These are phyloP conservation scores for Girardinichthys multiradiatus DNA, from an alignment of 2,113 vertebrate genomes.

Conservation along the genomic window DNA sequence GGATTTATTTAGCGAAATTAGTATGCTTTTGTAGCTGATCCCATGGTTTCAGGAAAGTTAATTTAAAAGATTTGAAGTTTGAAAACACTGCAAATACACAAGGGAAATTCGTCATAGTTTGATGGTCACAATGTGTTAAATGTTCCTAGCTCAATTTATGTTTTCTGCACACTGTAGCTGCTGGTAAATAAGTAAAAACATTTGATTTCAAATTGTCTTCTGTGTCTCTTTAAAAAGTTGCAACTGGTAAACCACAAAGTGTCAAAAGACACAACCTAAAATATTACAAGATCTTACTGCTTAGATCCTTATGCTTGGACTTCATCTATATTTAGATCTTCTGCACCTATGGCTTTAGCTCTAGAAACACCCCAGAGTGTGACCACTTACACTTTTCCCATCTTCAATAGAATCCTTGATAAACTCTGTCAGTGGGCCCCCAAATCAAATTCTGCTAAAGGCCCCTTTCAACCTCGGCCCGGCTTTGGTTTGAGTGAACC, in stretches of 20 bases:
- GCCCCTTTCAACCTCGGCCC: background rate
- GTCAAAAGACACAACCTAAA: background rate
- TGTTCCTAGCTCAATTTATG: background rate
- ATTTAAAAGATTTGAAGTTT: background rate
- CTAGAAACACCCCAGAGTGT: background rate
- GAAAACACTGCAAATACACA: too few species aligned
- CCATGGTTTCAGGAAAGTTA: background rate
- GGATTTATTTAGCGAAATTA: background rate
- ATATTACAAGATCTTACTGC: background rate
- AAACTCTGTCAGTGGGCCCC: too few species aligned
- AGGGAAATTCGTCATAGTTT: too few species aligned
- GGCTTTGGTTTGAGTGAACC: constrained; percentile 17
- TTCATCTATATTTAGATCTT: background rate
- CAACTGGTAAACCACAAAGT: background rate
- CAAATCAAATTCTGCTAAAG: background rate
- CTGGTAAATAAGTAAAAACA: too few species aligned
- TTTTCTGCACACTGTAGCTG: too few species aligned
- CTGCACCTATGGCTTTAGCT: background rate
- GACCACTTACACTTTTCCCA: background rate
- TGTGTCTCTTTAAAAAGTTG: background rate
- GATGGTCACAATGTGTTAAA: too few species aligned
- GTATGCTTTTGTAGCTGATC: background rate
- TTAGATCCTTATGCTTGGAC: too few species aligned
- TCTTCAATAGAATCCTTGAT: background rate
- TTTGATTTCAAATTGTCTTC: background rate